Base-by-base conservation (phyloP, 2,113 vertebrate genomes). In the Stomatorhinus ivindoensis region DNA sequence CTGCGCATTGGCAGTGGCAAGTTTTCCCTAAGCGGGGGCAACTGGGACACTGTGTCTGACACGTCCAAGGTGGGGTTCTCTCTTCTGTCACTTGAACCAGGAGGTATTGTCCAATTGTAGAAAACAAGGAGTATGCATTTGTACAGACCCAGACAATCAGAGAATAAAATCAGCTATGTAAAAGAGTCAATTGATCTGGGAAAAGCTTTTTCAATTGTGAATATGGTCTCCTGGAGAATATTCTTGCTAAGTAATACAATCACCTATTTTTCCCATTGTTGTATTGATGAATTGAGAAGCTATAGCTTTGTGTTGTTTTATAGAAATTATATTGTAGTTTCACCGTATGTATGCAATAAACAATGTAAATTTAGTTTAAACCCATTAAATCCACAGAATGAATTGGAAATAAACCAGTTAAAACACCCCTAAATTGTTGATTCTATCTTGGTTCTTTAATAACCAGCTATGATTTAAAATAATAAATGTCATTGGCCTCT, bases 31-130 rank as follows among this genome's bases (percentile, higher is more conserved):
- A 98, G 95, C 44, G 98, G 98, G 92, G 97, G 98, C 90, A 99
- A 98, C 95, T 99, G 98, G 98, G 97, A 99, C 91, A 97, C 95
- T 19, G 97, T 99, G 92, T 99, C 98, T 90, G 97, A 98, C 92
- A 96, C 96, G 94, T 98, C 97, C 90, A 99, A 99, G 97, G 98
- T 99, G 92, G 17, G 27, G 15, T 39, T 17, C 69, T 39, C 69
- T 19, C 11, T 35, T 69, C 65, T 35, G 0, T 35, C 35, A 13
- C 27, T 17, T 17, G 10, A 76, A 76, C 15, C 17, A 76, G 69
- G 27, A 76, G 27, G 31, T 19, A 7, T 3, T 76, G 53, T 76
- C 31, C 69, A 35, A 7, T 39, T 76, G 69, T 76, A 39, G 69
- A 17, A 39, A 39, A 39, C 10, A 39, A 17, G 35, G 39, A 15